Evolutionary conservation across 2,113 vertebrate species (phyloP).

Genomic region (Gobiocypris rarus): DNA sequence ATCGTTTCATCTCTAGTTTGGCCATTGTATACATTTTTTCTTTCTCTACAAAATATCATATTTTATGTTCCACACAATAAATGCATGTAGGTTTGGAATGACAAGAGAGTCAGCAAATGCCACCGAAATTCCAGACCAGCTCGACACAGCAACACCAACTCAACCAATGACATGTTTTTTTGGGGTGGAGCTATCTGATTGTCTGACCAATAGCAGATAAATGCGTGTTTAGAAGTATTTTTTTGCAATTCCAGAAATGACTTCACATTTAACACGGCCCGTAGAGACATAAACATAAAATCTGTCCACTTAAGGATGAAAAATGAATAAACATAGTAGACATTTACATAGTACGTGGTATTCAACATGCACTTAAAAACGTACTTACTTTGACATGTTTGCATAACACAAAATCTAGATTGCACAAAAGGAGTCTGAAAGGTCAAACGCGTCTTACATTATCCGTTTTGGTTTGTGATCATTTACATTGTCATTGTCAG

Average conservation of each 20-base stretch:
- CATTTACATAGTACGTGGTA: conserved; percentile 16
- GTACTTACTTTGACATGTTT: conserved; percentile 31
- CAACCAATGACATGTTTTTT: background rate
- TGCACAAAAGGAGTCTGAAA: background rate
- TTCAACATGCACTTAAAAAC: conserved; percentile 4
- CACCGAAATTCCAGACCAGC: background rate
- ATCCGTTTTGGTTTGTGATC: background rate
- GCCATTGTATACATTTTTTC: too few relatives aligned
- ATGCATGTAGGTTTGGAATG: background rate
- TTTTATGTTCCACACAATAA: background rate
- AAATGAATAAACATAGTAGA: conserved; percentile 21
- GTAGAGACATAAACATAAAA: conserved; percentile 13
- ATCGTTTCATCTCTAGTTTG: too few relatives aligned
- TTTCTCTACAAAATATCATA: background rate
- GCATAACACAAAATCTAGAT: conserved; percentile 31
- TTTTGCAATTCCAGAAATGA: conserved; percentile 13
- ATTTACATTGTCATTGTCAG: too few relatives aligned
- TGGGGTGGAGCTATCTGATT: background rate
- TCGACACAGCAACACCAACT: background rate
- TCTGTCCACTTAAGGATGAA: background rate
- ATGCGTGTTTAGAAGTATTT: background rate
- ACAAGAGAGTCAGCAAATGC: background rate
- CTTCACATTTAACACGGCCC: background rate
- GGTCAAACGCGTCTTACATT: too few relatives aligned
- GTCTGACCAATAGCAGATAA: conserved; percentile 17